These are phyloP conservation scores for Vulpes vulpes DNA, from an alignment of 2,113 vertebrate genomes.

Conservation along the genomic window DNA sequence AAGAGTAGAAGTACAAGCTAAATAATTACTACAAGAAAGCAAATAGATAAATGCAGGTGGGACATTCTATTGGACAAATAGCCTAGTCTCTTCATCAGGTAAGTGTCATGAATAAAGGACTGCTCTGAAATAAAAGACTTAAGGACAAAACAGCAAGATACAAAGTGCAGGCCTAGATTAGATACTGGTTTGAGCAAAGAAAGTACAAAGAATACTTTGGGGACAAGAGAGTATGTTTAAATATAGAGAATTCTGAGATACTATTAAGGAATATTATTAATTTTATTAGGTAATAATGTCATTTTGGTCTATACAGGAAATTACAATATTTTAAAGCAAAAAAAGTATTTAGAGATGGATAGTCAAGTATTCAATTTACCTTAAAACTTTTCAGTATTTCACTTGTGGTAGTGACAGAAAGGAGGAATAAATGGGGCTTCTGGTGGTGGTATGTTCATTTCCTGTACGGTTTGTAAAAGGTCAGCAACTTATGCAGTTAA, in stretches of 20 bases:
- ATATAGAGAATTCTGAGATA: background rate
- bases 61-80: background rate
- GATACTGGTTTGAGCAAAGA: background rate
- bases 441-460: background rate
- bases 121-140: background rate
- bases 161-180: background rate
- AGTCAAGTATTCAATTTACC: background rate
- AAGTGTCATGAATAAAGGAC: background rate
- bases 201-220: background rate
- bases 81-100: background rate
- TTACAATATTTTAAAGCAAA: conserved; percentile 24
- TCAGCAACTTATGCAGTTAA: background rate
- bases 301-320: conserved; percentile 25
- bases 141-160: background rate
- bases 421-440: background rate
- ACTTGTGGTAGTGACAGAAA: background rate
- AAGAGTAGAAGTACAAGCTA: background rate
- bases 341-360: background rate
- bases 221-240: background rate
- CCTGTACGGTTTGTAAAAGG: background rate
- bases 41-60: background rate
- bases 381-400: background rate
- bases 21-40: background rate
- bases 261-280: background rate
- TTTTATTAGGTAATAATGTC: background rate